Percentiles rank a stretch among this genome's conserved stretches.
Evolutionary conservation across 2,888 invertebrate genomes (phyloP).

Genomic region (Drosophila yooni): DNA sequence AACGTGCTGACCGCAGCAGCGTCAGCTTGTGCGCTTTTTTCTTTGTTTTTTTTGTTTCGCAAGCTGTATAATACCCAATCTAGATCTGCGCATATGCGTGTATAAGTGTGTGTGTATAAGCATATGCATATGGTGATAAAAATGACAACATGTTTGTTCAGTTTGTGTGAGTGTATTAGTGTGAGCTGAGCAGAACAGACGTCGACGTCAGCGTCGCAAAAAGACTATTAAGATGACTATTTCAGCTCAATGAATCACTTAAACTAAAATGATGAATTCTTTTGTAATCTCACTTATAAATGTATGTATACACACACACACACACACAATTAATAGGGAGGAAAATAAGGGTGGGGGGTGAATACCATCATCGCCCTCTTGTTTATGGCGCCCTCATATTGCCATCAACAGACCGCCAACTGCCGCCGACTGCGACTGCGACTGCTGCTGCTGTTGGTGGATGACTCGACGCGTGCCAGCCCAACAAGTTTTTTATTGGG

Average conservation of each 20-base stretch:
- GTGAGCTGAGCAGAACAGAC: conserved; percentile 22
- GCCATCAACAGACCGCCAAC: conserved; percentile 54
- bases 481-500: conserved; percentile 77
- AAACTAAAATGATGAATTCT: conserved; percentile 49
- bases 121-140: conserved; percentile 55
- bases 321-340: conserved; percentile 1
- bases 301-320: background rate
- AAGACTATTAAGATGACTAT: conserved; percentile 42
- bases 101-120: conserved; percentile 27
- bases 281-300: conserved; percentile 32
- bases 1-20: conserved; percentile 26
- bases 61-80: conserved; percentile 35
- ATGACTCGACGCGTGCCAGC: conserved; percentile 56
- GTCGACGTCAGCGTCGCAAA: conserved; percentile 23
- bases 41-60: conserved; percentile 33
- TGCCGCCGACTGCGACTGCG: conserved; percentile 8
- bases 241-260: conserved; percentile 50
- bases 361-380: conserved; percentile 41
- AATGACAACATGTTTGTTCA: conserved; percentile 55
- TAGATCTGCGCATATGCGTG: conserved; percentile 19
- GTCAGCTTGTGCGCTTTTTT: conserved; percentile 24
- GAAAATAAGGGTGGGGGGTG: conserved; percentile 5
- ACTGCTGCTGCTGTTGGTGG: conserved; percentile 30
- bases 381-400: conserved; percentile 62
- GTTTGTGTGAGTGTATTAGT: conserved; percentile 22